These are phyloP conservation scores for Lasioglossum morio DNA, from an alignment of 2,888 invertebrate species.

Conservation along the genomic window DNA sequence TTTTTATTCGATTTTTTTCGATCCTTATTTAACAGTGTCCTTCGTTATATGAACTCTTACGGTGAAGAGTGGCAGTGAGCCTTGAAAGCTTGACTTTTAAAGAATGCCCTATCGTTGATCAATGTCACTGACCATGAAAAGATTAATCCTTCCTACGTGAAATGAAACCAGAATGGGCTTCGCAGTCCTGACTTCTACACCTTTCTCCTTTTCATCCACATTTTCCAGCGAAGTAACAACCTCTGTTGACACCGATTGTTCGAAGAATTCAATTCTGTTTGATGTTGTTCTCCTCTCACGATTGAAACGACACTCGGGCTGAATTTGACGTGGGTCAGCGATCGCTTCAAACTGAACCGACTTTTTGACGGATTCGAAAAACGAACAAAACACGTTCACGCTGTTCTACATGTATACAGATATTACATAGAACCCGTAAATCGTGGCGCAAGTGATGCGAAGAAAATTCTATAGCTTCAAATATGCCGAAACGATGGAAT, in stretches of 20 bases:
- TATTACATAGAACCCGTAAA: not conserved
- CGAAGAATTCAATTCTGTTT: slow-evolving; percentile 6
- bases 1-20: not conserved
- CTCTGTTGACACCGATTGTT: slow-evolving; percentile 12
- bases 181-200: not conserved
- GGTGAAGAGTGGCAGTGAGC: not conserved
- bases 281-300: not conserved
- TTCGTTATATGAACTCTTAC: not conserved
- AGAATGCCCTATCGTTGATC: slow-evolving; percentile 35
- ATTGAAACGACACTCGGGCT: not conserved
- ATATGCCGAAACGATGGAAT: slow-evolving; percentile 4
- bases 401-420: not conserved
- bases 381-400: not conserved
- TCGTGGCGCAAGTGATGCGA: not conserved
- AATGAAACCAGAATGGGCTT: slow-evolving; percentile 9
- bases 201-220: not conserved
- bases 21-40: not conserved
- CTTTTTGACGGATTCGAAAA: not conserved
- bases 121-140: slow-evolving; percentile 19
- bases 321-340: not conserved
- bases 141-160: slow-evolving; percentile 38
- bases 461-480: not conserved
- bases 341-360: not conserved
- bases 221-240: slow-evolving; percentile 4
- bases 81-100: slow-evolving; percentile 19